Evolutionary conservation across 2,888 invertebrate species (phyloP).

Genomic region (Agrilus cyanescens): DNA sequence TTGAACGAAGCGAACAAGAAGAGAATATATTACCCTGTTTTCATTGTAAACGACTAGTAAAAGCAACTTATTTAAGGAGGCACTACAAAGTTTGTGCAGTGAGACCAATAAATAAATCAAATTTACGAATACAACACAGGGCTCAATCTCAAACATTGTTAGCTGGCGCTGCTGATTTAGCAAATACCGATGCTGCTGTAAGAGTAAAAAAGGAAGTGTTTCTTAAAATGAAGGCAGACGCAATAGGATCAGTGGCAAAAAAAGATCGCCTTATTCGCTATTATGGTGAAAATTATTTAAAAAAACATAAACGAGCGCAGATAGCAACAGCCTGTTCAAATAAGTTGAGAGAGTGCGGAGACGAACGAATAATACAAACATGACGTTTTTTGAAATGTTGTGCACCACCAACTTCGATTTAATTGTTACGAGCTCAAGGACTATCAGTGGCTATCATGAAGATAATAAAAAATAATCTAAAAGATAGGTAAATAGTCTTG

Average conservation of each 20-base stretch:
- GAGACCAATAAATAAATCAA: slow-evolving; percentile 1
- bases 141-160: slow-evolving; percentile 3
- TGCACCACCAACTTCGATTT: slow-evolving; percentile 1
- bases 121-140: slow-evolving; percentile 1
- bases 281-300: slow-evolving; percentile 6
- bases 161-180: neutral
- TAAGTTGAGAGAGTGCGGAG: slow-evolving; percentile 6
- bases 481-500: no score
- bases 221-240: slow-evolving; percentile 3
- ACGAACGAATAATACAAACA: neutral
- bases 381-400: slow-evolving; percentile 1
- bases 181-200: neutral
- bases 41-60: slow-evolving; percentile 3
- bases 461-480: no score
- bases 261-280: slow-evolving; percentile 1
- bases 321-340: slow-evolving; percentile 4
- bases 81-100: slow-evolving; percentile 1
- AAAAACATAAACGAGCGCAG: slow-evolving; percentile 6
- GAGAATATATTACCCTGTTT: neutral
- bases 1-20: neutral
- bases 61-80: neutral
- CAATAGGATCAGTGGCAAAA: slow-evolving; percentile 1
- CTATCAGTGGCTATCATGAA: slow-evolving; percentile 6
- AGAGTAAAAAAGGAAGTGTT: slow-evolving; percentile 6
- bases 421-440: neutral